These are phyloP conservation scores for Vulpes vulpes DNA, from an alignment of 2,113 vertebrate genomes.

Conservation along the genomic window DNA sequence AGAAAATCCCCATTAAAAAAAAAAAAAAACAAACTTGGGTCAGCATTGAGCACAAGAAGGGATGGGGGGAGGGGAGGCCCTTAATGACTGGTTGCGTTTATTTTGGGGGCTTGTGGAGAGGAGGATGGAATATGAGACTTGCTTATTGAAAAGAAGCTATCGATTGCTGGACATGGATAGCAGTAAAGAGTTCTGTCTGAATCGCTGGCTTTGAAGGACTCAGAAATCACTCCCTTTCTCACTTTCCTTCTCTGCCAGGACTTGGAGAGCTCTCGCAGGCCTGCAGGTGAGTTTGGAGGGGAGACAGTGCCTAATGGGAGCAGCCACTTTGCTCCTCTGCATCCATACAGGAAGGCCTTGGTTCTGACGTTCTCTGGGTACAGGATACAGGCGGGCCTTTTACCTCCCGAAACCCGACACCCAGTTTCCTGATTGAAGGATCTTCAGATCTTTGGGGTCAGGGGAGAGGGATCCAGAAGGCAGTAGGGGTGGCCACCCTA, in stretches of 20 bases:
- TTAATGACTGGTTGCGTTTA: constrained; percentile 75
- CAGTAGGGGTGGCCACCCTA: constrained; percentile 50
- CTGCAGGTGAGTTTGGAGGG: constrained; percentile 74
- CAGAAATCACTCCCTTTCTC: constrained; percentile 63
- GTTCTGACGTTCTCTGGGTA: constrained; percentile 38
- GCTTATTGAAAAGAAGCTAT: constrained; percentile 84
- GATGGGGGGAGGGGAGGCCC: background rate
- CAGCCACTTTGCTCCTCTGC: rapidly evolving
- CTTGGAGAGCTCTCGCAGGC: constrained; percentile 71
- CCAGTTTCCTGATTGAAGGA: constrained; percentile 74
- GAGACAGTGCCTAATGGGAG: constrained; percentile 24
- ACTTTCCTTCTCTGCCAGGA: constrained; percentile 75
- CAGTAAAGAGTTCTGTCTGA: constrained; percentile 84
- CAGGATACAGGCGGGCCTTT: constrained; percentile 46
- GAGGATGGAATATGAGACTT: constrained; percentile 78
- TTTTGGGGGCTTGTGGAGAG: constrained; percentile 80
- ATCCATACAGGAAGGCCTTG: background rate
- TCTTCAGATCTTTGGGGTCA: constrained; percentile 49
- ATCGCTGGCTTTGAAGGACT: constrained; percentile 81
- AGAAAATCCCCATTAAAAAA: constrained; percentile 36
- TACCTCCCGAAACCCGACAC: constrained; percentile 75
- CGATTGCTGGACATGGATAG: constrained; percentile 82
- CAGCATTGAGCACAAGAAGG: background rate
- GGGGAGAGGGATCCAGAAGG: background rate
- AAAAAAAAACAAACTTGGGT: constrained; percentile 35